Evolutionary conservation across 2,888 invertebrate genomes (phyloP), one percentile per base, ranked within the genome.

Genomic region (Ptycholaimellus sp.): DNA sequence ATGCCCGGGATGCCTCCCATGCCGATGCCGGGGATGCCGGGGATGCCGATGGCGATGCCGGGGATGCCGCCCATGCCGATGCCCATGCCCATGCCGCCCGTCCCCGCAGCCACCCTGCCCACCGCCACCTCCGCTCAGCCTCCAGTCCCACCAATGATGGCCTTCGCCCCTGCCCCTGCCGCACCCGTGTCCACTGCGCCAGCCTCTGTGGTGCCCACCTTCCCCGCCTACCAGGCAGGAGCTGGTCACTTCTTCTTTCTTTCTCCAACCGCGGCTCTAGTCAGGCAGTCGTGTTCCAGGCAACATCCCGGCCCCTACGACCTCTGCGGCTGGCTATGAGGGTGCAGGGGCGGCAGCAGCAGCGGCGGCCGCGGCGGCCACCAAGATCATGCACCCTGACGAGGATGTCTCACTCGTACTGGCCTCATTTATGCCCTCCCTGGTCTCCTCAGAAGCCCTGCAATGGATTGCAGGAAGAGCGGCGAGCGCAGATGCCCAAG

Each of bases 311-410:
- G n/a, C n/a, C n/a, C n/a, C n/a, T n/a, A n/a, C n/a, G n/a, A n/a
- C n/a, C n/a, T n/a, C n/a, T n/a, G n/a, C n/a, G n/a, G n/a, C n/a
- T n/a, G n/a, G n/a, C n/a, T n/a, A n/a, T n/a, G n/a, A n/a, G n/a
- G n/a, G n/a, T n/a, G n/a, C n/a, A n/a, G n/a, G n/a, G n/a, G n/a
- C n/a, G n/a, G n/a, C n/a, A n/a, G n/a, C n/a, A 33, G 14, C 17
- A 36, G 22, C 39, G 36, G 7, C 41, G 11, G 33, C 48, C 20
- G 46, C 44, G 16, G 45, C 52, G 22, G 49, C 46, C 33, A 56
- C 53, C 5, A 76, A 76, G 63, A 85, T 87, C 39, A 71, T 87
- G 48, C 87, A 87, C 61, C 87, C 87, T 0, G 74, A 79, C 1
- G 85, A 87, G 59, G 82, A 83, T 60, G 72, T 82, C 37, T 85